phyloP scores from a whole-genome alignment of 1,140 invertebrate genomes.

The Propsilocerus akamusi region DNA sequence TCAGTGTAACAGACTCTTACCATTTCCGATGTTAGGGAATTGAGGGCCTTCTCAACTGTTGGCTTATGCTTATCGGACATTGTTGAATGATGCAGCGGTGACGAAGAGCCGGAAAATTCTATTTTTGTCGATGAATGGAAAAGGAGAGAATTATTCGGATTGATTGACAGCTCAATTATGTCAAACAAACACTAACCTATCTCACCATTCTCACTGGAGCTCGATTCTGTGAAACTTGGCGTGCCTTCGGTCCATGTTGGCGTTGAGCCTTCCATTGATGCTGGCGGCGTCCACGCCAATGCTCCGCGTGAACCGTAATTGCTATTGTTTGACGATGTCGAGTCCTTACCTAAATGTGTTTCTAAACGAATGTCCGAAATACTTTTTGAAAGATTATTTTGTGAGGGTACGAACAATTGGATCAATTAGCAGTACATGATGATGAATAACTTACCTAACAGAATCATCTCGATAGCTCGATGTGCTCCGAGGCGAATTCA shows the following conservation, averaged over 20 bases:
- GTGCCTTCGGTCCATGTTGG: slow-evolving; percentile 96
- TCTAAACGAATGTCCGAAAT: slow-evolving; percentile 24
- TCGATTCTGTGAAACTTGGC: slow-evolving; percentile 90
- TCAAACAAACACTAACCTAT: slow-evolving; percentile 18
- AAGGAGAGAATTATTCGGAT: slow-evolving; percentile 10
- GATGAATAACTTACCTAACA: slow-evolving; percentile 5
- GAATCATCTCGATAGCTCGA: slow-evolving; percentile 11
- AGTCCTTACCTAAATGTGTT: slow-evolving; percentile 20
- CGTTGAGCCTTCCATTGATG: slow-evolving; percentile 81
- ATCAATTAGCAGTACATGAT: background rate
- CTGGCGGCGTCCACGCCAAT: slow-evolving; percentile 59
- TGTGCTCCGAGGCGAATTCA: slow-evolving; percentile 11
- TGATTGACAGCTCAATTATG: slow-evolving; percentile 1
- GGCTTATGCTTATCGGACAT: slow-evolving; percentile 28
- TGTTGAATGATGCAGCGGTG: slow-evolving; percentile 21
- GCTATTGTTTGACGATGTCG: slow-evolving; percentile 11
- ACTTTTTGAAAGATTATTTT: slow-evolving; percentile 9
- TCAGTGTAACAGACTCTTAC: slow-evolving; percentile 28
- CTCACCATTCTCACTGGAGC: slow-evolving; percentile 59
- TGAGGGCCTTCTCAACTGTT: slow-evolving; percentile 47
- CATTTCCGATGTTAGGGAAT: slow-evolving; percentile 61
- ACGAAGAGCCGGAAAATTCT: slow-evolving; percentile 20
- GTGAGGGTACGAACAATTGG: background rate
- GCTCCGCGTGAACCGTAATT: slow-evolving; percentile 23
- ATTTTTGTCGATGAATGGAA: slow-evolving; percentile 6